phyloP scores from a whole-genome alignment of 2,888 invertebrate genomes.

The Odontothrips loti region DNA sequence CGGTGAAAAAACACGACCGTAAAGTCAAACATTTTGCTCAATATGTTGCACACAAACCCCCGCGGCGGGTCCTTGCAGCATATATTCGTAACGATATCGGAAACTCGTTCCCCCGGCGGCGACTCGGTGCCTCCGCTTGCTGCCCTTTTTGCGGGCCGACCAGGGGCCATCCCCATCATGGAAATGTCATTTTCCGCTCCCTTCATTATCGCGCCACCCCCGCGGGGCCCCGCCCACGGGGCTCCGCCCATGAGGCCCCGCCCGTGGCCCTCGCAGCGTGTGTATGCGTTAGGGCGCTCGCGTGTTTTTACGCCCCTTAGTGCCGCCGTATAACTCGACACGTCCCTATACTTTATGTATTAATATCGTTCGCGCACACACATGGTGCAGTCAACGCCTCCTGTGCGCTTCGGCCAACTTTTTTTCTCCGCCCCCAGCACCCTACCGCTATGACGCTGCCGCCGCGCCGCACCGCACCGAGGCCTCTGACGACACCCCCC shows the following conservation, averaged over 20 bases:
- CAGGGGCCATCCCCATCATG: neutral
- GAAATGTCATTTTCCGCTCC: conserved; percentile 1
- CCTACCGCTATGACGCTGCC: neutral
- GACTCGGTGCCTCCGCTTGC: neutral
- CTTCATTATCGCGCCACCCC: neutral
- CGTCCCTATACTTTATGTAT: conserved; percentile 18
- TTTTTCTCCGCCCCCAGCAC: neutral
- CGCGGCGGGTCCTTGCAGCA: neutral
- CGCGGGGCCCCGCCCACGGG: neutral
- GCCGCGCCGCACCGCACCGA: neutral
- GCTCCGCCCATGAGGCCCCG: neutral
- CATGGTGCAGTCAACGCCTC: conserved; percentile 19
- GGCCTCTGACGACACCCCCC: neutral
- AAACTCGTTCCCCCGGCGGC: too few relatives aligned
- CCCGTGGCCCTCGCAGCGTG: neutral
- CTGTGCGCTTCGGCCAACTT: neutral
- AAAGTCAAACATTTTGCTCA: neutral
- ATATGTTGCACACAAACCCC: neutral
- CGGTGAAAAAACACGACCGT: too few relatives aligned
- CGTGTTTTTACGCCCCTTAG: too few relatives aligned
- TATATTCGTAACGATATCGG: neutral
- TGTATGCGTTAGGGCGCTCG: too few relatives aligned
- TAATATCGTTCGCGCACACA: neutral
- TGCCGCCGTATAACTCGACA: too few relatives aligned
- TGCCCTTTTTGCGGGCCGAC: neutral